These are phyloP conservation scores for Malaclemys terrapin DNA, from an alignment of 2,113 vertebrate species.

Conservation along the genomic window DNA sequence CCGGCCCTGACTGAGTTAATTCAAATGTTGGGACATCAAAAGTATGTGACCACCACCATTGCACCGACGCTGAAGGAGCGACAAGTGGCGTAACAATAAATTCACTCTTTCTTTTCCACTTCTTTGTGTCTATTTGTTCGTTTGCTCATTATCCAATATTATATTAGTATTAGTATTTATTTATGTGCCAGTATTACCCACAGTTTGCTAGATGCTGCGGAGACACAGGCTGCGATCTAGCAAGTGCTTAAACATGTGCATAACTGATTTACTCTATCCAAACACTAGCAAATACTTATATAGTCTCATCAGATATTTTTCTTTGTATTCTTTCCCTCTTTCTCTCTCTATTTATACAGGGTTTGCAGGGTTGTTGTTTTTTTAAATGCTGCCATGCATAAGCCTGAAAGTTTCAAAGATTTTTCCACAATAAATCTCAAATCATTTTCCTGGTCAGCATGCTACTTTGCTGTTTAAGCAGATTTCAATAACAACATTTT, in stretches of 20 bases:
- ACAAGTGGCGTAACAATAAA: not conserved
- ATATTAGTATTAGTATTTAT: accelerated
- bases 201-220: not conserved
- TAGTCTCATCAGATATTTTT: constrained; percentile 5
- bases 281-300: constrained; percentile 24
- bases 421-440: constrained; percentile 17
- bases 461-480: not conserved
- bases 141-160: not conserved
- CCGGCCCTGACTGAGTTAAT: not conserved
- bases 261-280: constrained; percentile 32
- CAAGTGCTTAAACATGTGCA: not conserved
- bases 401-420: accelerated
- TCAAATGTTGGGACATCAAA: not conserved
- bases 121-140: not conserved
- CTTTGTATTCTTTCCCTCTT: not conserved
- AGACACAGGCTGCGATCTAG: not conserved
- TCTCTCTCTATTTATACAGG: not conserved
- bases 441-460: not conserved
- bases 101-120: not conserved
- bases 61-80: not conserved
- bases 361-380: not conserved
- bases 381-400: not conserved
- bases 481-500: not conserved
- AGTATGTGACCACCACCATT: not conserved
- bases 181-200: not conserved